Evolutionary conservation across 1,140 invertebrate genomes (phyloP), one percentile per base, ranked within the genome.

Genomic region (Leptinotarsa defecta): DNA sequence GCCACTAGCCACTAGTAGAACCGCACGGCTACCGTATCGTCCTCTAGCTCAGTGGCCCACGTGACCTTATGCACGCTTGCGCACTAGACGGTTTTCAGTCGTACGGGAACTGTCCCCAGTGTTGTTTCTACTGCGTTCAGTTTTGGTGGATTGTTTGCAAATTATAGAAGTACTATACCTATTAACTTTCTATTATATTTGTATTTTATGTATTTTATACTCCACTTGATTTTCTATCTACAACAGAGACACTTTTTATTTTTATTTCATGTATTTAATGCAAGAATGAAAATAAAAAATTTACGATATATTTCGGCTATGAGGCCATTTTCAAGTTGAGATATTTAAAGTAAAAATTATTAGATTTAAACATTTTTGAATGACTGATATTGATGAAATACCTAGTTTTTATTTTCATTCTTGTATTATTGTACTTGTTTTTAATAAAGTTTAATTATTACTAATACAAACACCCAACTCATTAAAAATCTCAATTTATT

Each of bases 11-110:
- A n/a, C n/a, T n/a, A n/a, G n/a, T 22, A 22, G 20, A 57, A n/a
- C 5, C 19, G 15, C 24, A 69, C 43, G 68, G 34, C 43, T 48
- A 48, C 52, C 52, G 52, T 57, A 57, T 57, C 52, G 52, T 57
- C 68, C 27, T 43, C 17, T 27, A 48, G 43, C 48, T 20, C 68
- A 69, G 68, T 69, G 68, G 68, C 24, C 52, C 17, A 69, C 68
- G 27, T 69, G 27, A 48, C 68, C 43, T 15, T 27, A 69, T 69
- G 68, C 11, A 69, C 43, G 43, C 48, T 69, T 48, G 13, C 52
- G 52, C 52, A 15, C 13, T n/a, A 57, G 15, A 68, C 6, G 65
- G 20, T 68, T 68, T 22, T 68, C 65, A 68, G 19, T 68, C 27
- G 19, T 68, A 22, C 17, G 15, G 17, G 6, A 34, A 34, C 34